Conservation (phyloP, 2,888 invertebrate species). For the Colostygia pectinataria region DNA sequence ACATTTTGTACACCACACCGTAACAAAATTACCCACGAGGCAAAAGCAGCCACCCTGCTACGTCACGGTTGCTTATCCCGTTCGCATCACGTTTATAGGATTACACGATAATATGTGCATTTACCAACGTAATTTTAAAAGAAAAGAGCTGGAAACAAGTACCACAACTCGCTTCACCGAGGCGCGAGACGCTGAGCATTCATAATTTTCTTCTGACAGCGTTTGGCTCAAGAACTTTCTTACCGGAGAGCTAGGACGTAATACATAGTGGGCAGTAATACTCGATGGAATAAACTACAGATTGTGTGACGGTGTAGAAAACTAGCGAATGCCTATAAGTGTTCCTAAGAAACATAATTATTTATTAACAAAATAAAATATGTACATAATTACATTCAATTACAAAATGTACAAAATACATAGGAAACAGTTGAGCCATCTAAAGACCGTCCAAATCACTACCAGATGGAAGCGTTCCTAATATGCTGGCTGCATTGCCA, state of each 20-base stretch:
- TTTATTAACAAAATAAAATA: too few relatives aligned
- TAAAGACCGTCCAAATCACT: too few relatives aligned
- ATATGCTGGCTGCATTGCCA: too few relatives aligned
- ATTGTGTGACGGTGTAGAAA: too few relatives aligned
- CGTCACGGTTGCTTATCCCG: slow-evolving; percentile 21
- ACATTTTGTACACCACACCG: slow-evolving; percentile 4
- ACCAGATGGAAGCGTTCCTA: too few relatives aligned
- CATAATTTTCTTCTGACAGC: slow-evolving; percentile 38
- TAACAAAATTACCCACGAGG: slow-evolving; percentile 15
- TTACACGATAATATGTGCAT: slow-evolving; percentile 17
- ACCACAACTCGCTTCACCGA: slow-evolving; percentile 26
- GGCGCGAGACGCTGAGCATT: slow-evolving; percentile 27
- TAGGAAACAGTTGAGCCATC: too few relatives aligned
- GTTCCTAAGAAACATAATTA: too few relatives aligned
- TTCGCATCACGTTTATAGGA: slow-evolving; percentile 23
- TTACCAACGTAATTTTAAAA: slow-evolving; percentile 18
- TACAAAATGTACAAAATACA: too few relatives aligned
- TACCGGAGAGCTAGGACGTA: slow-evolving; percentile 15
- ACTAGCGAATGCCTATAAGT: too few relatives aligned
- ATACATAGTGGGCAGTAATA: slow-evolving; percentile 7
- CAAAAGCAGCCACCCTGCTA: slow-evolving; percentile 9
- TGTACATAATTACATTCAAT: too few relatives aligned
- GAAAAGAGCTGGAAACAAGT: slow-evolving; percentile 25
- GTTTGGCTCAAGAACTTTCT: slow-evolving; percentile 29
- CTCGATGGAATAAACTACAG: neutral